Base-by-base conservation (phyloP, 2,888 invertebrate species). In the Euplexia lucipara region DNA sequence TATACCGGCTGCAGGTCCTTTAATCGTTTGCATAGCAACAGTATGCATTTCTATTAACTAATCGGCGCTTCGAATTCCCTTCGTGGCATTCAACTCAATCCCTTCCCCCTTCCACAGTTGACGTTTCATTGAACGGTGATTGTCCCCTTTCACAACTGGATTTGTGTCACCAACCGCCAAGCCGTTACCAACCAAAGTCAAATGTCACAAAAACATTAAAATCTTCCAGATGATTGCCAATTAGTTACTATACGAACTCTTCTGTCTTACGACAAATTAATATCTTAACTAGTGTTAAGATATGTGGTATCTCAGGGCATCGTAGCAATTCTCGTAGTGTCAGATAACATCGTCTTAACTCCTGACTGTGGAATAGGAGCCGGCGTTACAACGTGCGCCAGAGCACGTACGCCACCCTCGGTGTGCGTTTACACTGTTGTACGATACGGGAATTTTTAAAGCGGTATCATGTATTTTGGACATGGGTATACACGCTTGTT, bases 331-430 rank as follows among this genome's bases (percentile, higher is more conserved):
- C n/a, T 45, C 18, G 70, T 70, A 69, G 62, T 66, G 64, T 79
- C 81, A 83, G 87, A 90, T 88, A 87, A 78, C 82, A 76, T 75
- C 78, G 82, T 83, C 86, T 86, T 86, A 87, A 83, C 78, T 82
- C 86, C 85, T 83, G 79, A 83, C 83, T 10, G 68, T 53, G 90
- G 89, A 85, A 88, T 88, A 79, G 82, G 84, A 86, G 86, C 80
- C 80, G 83, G 84, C 82, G 83, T 79, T 82, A 72, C 44, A 70
- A 92, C 94, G 93, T 94, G 94, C 90, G 86, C 75, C 62, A 30
- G 87, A 82, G 91, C 94, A 94, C 94, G 94, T 94, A 95, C 87
- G 94, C 94, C 94, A 93, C 83, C 79, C 75, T 59, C 75, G 35
- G 35, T 20, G 77, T 62, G 80, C 78, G 84, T 76, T 22, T 81